A percentile compares a stretch with the other conserved stretches of the same genome.
Evolutionary conservation across 2,888 invertebrate genomes (phyloP).

Genomic region (Cerastis leucographa): DNA sequence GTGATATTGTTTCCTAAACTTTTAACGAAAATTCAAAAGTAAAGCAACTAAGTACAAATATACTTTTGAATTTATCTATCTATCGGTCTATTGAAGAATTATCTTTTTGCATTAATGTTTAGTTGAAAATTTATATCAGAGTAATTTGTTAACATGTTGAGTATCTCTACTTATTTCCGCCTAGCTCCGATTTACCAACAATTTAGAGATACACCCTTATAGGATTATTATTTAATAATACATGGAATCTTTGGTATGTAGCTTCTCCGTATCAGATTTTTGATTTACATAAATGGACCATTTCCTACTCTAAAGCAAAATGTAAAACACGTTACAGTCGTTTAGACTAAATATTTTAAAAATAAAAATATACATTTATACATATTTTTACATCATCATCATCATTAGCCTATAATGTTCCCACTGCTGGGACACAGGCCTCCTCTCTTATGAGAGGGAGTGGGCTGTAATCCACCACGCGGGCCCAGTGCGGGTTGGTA

Average conservation of each 20-base stretch:
- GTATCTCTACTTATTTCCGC: background rate
- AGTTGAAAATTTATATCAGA: background rate
- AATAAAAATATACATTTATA: no score
- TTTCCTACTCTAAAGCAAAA: background rate
- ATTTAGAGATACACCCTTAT: background rate
- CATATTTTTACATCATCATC: conserved; percentile 25
- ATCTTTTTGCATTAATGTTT: background rate
- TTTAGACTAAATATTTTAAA: conserved; percentile 22
- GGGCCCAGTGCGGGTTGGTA: no score
- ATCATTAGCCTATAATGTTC: no score
- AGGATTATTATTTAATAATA: background rate
- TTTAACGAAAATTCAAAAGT: background rate
- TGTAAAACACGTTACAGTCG: background rate
- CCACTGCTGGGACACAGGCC: no score
- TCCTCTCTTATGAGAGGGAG: no score
- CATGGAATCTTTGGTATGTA: background rate
- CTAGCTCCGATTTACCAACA: background rate
- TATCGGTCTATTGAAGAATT: background rate
- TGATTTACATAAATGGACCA: background rate
- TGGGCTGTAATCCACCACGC: no score
- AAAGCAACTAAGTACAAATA: no score
- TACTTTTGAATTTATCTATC: no score
- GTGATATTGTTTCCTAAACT: background rate
- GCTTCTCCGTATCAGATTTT: background rate
- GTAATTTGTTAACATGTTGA: background rate